Percentiles rank a stretch among this genome's conserved stretches.
Evolutionary conservation across 2,797 vertebrate genomes (phyloP).

Genomic region (Sardinella longiceps): DNA sequence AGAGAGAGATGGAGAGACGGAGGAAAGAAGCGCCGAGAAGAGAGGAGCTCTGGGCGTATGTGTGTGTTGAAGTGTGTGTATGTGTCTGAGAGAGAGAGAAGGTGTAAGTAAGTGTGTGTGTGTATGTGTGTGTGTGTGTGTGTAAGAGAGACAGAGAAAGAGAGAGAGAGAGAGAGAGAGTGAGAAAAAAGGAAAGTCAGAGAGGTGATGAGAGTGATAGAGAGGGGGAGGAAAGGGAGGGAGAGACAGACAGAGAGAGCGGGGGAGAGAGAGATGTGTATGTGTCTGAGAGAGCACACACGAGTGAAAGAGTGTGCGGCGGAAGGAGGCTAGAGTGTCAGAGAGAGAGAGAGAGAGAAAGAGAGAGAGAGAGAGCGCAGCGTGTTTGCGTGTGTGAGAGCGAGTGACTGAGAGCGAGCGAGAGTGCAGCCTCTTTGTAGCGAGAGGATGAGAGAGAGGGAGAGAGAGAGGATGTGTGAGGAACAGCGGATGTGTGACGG

Average conservation of each 20-base stretch:
- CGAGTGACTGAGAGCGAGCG: neutral
- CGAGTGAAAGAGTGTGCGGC: neutral
- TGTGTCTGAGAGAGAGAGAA: neutral
- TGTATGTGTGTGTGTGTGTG: neutral
- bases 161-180: neutral
- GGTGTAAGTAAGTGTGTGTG: neutral
- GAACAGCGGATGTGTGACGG: neutral
- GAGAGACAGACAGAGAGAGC: too few species aligned
- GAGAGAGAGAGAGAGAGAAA: neutral
- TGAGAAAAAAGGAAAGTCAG: neutral
- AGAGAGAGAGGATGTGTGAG: slow-evolving; percentile 4
- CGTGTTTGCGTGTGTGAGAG: neutral
- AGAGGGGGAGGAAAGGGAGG: neutral
- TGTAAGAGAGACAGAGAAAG: neutral
- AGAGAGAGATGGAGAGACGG: neutral
- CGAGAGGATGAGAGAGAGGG: neutral
- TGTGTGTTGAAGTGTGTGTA: neutral
- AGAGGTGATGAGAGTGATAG: slow-evolving; percentile 11
- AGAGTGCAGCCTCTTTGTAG: slow-evolving; percentile 12
- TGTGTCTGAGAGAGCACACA: slow-evolving; percentile 1
- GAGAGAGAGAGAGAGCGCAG: neutral
- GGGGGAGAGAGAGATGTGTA: neutral
- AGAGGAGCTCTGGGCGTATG: neutral
- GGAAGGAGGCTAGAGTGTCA: neutral
- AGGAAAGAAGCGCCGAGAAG: neutral